Percentiles rank a stretch among this genome's conserved stretches.
Conservation (phyloP, 2,797 vertebrate species). For the Xiphophorus birchmanni region DNA sequence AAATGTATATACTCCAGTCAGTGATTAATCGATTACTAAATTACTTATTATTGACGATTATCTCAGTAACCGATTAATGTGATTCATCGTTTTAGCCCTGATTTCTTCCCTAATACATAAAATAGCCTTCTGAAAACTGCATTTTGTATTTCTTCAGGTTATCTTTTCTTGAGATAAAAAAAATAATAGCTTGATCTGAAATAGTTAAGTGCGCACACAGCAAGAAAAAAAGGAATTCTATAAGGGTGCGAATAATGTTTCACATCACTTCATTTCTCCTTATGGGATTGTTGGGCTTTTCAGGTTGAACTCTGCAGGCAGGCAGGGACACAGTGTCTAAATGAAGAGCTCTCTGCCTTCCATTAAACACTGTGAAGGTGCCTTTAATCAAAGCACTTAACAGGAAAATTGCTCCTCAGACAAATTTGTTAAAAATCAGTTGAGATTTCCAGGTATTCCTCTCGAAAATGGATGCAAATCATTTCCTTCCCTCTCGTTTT, state of each 20-base stretch:
- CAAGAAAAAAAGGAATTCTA: not conserved
- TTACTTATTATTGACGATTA: not conserved
- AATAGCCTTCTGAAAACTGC: no score
- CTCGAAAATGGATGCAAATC: not conserved
- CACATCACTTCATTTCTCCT: not conserved
- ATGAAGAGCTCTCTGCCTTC: conserved; percentile 8
- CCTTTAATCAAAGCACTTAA: conserved; percentile 50
- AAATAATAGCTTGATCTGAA: not conserved
- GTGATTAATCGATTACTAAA: not conserved
- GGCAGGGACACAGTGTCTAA: conserved; percentile 9
- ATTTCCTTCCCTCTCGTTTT: not conserved
- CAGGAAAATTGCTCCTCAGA: conserved; percentile 25
- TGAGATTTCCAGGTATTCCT: conserved; percentile 11
- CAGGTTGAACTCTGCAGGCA: not conserved
- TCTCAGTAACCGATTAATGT: not conserved
- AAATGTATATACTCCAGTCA: not conserved
- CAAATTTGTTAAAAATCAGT: conserved; percentile 7
- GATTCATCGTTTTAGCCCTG: not conserved
- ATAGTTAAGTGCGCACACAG: not conserved
- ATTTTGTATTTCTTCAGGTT: not conserved
- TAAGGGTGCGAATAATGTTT: not conserved
- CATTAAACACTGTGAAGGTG: conserved; percentile 39
- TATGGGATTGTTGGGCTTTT: not conserved
- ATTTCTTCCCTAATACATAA: no score
- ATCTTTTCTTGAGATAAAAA: not conserved